Conservation (phyloP, 2,113 vertebrate species). For the Sprattus sprattus region DNA sequence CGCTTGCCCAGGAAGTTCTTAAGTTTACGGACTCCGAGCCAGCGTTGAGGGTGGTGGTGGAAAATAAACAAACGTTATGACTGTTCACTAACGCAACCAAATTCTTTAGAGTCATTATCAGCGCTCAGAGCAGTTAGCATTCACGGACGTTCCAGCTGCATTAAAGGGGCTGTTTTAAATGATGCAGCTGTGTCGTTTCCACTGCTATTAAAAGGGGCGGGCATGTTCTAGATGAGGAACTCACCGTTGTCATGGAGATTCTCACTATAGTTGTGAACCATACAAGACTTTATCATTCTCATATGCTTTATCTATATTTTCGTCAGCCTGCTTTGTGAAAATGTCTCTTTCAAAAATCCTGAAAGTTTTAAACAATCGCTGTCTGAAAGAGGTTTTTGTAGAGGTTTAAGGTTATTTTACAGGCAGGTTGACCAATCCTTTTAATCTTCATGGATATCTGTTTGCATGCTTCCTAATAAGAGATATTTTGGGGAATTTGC, state of each 20-base stretch:
- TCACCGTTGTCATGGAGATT: background rate
- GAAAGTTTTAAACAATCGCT: background rate
- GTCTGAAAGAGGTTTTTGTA: background rate
- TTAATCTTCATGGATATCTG: background rate
- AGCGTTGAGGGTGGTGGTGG: conserved; percentile 32
- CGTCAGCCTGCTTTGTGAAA: background rate
- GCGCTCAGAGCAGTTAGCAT: conserved; percentile 34
- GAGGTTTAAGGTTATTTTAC: background rate
- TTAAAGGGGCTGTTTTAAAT: conserved; percentile 34
- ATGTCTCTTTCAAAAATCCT: background rate
- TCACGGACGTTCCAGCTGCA: conserved; percentile 35
- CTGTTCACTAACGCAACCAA: conserved; percentile 47
- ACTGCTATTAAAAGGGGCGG: conserved; percentile 31
- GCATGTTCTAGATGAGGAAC: conserved; percentile 24
- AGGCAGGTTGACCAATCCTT: background rate
- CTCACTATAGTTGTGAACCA: background rate
- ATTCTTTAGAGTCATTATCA: conserved; percentile 31
- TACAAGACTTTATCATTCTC: background rate
- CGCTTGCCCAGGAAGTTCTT: conserved; percentile 23
- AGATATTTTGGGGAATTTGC: background rate
- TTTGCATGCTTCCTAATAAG: background rate
- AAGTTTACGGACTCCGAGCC: conserved; percentile 25
- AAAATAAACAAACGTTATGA: conserved; percentile 42
- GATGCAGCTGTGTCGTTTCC: conserved; percentile 49
- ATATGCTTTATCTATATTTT: no score